phyloP scores from a whole-genome alignment of 2,888 invertebrate genomes.

The Willowsia nigromaculata region DNA sequence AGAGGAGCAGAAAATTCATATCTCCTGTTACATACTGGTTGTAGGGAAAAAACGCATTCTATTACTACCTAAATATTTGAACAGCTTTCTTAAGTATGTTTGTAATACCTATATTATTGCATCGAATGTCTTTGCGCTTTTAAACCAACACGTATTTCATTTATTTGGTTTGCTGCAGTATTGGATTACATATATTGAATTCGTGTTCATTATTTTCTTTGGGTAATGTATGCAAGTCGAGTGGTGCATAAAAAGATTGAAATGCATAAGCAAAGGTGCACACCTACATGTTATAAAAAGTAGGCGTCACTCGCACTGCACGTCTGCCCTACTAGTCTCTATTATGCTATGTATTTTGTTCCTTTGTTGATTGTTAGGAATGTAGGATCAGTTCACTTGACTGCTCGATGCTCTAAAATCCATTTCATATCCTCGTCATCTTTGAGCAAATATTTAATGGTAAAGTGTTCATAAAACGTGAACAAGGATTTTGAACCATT shows the following conservation, averaged over 20 bases:
- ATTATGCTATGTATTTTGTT: neutral
- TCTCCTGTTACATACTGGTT: slow-evolving; percentile 24
- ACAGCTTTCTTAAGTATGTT: no score
- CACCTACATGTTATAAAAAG: slow-evolving; percentile 12
- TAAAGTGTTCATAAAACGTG: neutral
- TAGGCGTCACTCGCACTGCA: slow-evolving; percentile 47
- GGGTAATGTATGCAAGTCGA: neutral
- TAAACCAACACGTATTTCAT: slow-evolving; percentile 11
- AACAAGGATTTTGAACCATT: slow-evolving; percentile 12
- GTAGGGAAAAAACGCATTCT: neutral
- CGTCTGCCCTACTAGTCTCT: slow-evolving; percentile 47
- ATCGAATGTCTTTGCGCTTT: no score
- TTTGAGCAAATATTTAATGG: slow-evolving; percentile 16
- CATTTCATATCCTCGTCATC: slow-evolving; percentile 17
- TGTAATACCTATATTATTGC: no score
- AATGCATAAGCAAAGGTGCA: neutral
- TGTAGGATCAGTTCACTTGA: neutral
- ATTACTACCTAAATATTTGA: no score
- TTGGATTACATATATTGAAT: neutral
- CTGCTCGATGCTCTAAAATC: neutral
- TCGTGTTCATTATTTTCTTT: slow-evolving; percentile 11
- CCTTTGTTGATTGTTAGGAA: no score
- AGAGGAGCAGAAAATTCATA: slow-evolving; percentile 26
- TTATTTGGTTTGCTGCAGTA: slow-evolving; percentile 8
- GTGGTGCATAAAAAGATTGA: slow-evolving; percentile 17